Evolutionary conservation across 2,113 vertebrate species (phyloP), one percentile per base, ranked within the genome.

Genomic region (Dromas ardeola): DNA sequence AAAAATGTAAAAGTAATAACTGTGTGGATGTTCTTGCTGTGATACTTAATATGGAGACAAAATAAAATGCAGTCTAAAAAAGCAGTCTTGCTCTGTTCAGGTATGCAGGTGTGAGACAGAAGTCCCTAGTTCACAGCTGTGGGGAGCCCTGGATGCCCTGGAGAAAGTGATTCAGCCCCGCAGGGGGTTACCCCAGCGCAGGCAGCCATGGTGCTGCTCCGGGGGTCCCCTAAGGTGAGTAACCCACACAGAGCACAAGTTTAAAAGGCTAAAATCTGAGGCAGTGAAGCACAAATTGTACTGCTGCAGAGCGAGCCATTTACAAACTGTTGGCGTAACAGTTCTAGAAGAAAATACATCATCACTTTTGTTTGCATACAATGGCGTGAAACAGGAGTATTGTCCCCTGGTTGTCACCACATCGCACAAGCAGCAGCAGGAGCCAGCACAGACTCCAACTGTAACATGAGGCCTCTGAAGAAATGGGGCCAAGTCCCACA

Each of bases 191-290:
- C 23, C 16, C 15, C 25, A 5, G 15, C 15, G 20, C 19, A 34
- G 65, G 38, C 1, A 1, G 17, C 29, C 7, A 11, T 0, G 0
- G 0, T 19, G 65, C 47, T 22, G 42, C 59, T 66, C n/a, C 5
- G 5, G 47, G 47, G 47, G 47, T 22, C 47, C 45, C 47, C 47
- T 5, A 11, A 22, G 47, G 47, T 11, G 21, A 12, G 47, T 22
- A 22, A 22, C 47, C 11, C 47, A 12, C 47, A 22, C 21, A 1
- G 21, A 22, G 21, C 47, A 22, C 9, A 5, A 19, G 4, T 11
- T 22, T 32, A 22, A 21, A 78, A 47, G 45, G 34, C 26, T 59
- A 32, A 50, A 69, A 30, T 21, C 25, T 21, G 16, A 72, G 58
- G 13, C 45, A 34, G 5, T 50, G 11, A 4, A 36, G 16, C 45